These are phyloP conservation scores for Plestiodon gilberti DNA, from an alignment of 2,113 vertebrate species.

Conservation along the genomic window DNA sequence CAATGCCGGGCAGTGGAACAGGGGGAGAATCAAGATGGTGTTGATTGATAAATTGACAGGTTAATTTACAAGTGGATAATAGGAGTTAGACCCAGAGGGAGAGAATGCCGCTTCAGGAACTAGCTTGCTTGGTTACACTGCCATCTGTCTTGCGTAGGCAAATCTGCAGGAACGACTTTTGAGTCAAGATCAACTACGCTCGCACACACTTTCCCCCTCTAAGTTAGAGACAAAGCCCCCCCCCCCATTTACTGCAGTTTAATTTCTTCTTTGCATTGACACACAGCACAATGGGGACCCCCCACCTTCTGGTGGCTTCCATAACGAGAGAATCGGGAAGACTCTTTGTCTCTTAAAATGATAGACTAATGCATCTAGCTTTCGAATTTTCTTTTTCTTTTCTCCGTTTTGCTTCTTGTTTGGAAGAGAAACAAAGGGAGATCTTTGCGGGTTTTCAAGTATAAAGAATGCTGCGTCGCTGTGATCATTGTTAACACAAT, in stretches of 20 bases:
- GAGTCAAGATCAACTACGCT: slow-evolving; percentile 34
- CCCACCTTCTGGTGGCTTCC: not conserved
- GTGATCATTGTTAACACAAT: not conserved
- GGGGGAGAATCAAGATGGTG: slow-evolving; percentile 95
- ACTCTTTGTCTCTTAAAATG: accelerated
- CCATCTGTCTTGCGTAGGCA: slow-evolving; percentile 93
- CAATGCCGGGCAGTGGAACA: slow-evolving; percentile 85
- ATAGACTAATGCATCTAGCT: not conserved
- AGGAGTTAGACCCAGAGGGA: slow-evolving; percentile 91
- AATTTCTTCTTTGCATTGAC: slow-evolving; percentile 35
- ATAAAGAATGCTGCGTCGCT: not conserved
- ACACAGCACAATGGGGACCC: not conserved
- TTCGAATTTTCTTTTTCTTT: slow-evolving; percentile 9
- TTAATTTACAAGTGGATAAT: slow-evolving; percentile 99
- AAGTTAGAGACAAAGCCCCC: slow-evolving; percentile 63
- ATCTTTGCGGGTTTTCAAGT: not conserved
- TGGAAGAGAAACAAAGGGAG: not conserved
- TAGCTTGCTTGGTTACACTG: slow-evolving; percentile 93
- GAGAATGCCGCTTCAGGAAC: slow-evolving; percentile 75
- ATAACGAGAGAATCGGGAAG: slow-evolving; percentile 3
- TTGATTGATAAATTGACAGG: slow-evolving; percentile 99
- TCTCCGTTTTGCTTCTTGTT: not conserved
- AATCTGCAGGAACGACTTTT: slow-evolving; percentile 78
- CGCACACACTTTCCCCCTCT: slow-evolving; percentile 10
- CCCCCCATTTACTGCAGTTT: slow-evolving; percentile 23